Evolutionary conservation across 2,888 invertebrate genomes (phyloP), one percentile per base, ranked within the genome.

Genomic region (Tuta absoluta): DNA sequence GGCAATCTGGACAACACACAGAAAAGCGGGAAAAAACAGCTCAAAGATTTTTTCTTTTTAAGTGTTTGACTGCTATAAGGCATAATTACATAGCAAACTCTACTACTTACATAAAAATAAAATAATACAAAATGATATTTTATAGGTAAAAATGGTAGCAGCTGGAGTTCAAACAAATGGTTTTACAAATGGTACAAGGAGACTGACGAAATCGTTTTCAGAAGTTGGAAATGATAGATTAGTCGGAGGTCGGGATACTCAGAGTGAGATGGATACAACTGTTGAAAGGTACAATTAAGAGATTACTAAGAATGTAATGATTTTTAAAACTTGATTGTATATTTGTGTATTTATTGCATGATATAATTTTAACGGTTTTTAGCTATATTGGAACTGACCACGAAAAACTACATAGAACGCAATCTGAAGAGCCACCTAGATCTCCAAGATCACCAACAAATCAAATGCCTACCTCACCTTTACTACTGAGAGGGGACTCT

Each of bases 121-220:
- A 33, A 33, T 33, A 10, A 33, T n/a, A n/a, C n/a, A n/a, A n/a
- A n/a, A n/a, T n/a, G n/a, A n/a, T n/a, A n/a, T n/a, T 33, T 33
- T 56, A 33, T 74, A 95, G 93, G 96, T 97, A 21, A 95, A 95
- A 84, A 97, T 97, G 94, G 96, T 97, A 56, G 97, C 97, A 12
- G 97, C 97, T 80, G 97, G 96, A 21, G 97, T 97, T 11, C 97
- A 97, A 89, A 97, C 97, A 2, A 97, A 97, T 85, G 97, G 97
- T 0, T 89, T 94, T 66, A 89, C 94, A 65, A 84, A 93, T 67
- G 92, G 91, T 66, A 75, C 75, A 56, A 93, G 96, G 72, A 95
- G 96, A 85, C 88, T 97, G 67, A 95, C 95, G 51, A 97, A 97
- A 86, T 97, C 96, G 64, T 95, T 95, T 70, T 97, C 97, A 2